phyloP scores from a whole-genome alignment of 2,888 invertebrate species.

The Lasioglossum figueresi region DNA sequence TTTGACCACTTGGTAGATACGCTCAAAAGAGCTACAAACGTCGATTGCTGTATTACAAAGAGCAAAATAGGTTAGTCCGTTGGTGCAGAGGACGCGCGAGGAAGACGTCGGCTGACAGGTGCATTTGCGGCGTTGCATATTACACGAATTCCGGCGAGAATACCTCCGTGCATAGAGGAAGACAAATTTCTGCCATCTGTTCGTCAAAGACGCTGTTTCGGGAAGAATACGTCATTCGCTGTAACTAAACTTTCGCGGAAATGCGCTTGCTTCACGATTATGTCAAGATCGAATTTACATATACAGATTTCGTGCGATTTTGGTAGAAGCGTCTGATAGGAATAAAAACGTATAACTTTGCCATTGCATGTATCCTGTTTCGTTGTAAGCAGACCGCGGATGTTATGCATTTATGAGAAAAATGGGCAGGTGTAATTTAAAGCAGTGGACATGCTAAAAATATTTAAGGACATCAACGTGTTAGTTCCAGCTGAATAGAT shows the following conservation, averaged over 20 bases:
- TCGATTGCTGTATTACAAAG: neutral
- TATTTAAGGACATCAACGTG: too few relatives aligned
- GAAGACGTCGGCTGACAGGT: neutral
- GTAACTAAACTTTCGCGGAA: neutral
- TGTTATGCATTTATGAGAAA: too few relatives aligned
- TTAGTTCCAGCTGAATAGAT: too few relatives aligned
- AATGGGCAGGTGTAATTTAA: too few relatives aligned
- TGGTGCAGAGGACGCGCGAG: neutral
- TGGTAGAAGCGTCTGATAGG: too few relatives aligned
- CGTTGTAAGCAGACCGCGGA: too few relatives aligned
- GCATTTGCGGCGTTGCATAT: neutral
- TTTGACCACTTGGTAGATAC: neutral
- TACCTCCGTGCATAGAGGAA: neutral
- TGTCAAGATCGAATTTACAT: too few relatives aligned
- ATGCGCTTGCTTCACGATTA: neutral
- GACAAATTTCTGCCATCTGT: neutral
- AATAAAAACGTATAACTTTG: too few relatives aligned
- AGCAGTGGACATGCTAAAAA: too few relatives aligned
- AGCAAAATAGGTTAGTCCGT: neutral
- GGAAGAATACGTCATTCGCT: slow-evolving; percentile 4
- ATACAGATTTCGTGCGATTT: too few relatives aligned
- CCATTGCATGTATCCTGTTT: too few relatives aligned
- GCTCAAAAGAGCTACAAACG: neutral
- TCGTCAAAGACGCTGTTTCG: slow-evolving; percentile 1
- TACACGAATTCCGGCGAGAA: neutral